phyloP scores from a whole-genome alignment of 2,113 vertebrate genomes.

The Sylvia atricapilla region DNA sequence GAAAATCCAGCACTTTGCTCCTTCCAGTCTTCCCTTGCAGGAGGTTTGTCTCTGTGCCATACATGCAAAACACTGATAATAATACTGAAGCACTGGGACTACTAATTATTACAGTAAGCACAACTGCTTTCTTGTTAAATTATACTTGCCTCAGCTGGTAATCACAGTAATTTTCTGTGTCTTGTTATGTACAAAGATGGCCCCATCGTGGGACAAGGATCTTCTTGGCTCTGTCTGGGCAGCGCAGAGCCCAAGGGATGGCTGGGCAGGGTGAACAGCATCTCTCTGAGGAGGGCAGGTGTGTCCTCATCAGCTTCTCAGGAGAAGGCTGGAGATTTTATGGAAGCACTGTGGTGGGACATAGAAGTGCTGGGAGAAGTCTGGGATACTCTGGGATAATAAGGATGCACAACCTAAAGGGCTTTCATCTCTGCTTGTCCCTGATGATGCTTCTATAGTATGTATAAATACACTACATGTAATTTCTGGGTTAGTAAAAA shows the following conservation, averaged over 20 bases:
- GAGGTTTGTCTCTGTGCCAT: background rate
- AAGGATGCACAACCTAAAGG: background rate
- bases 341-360: background rate
- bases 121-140: background rate
- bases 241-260: background rate
- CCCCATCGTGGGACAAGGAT: background rate
- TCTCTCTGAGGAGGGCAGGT: background rate
- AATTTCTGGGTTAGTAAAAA: background rate
- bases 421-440: background rate
- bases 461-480: background rate
- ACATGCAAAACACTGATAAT: background rate
- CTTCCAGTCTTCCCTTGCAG: background rate
- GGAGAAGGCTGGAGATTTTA: background rate
- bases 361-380: background rate
- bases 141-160: background rate
- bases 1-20: background rate
- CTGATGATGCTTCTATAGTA: background rate
- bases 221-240: background rate
- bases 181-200: background rate
- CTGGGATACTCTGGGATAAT: background rate
- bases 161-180: accelerated
- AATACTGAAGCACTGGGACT: background rate
- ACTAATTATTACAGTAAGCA: background rate
- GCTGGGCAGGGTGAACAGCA: background rate
- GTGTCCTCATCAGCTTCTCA: background rate